A percentile compares a stretch with the other conserved stretches of the same genome.
These are phyloP conservation scores for Poecilia velifera DNA, from an alignment of 2,797 vertebrate genomes.

Conservation along the genomic window DNA sequence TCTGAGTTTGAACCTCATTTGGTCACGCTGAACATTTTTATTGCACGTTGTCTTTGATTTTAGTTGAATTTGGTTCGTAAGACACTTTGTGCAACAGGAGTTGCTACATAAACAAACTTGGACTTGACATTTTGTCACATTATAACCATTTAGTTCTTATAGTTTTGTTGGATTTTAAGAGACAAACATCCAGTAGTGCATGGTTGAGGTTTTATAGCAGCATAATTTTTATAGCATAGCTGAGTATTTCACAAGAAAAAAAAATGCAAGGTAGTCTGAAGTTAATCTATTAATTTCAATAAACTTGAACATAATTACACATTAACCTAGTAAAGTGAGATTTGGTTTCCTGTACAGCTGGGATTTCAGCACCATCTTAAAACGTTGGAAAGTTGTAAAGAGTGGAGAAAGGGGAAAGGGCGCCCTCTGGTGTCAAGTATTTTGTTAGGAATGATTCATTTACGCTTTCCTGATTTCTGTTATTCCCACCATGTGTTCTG, in stretches of 20 bases:
- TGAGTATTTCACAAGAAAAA: background rate
- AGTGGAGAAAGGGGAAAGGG: background rate
- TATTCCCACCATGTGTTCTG: background rate
- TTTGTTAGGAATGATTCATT: background rate
- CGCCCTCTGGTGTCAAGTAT: background rate
- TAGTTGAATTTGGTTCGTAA: too few species aligned
- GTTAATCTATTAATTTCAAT: background rate
- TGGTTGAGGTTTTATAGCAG: too few species aligned
- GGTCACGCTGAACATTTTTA: too few species aligned
- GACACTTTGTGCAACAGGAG: too few species aligned
- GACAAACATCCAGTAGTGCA: too few species aligned
- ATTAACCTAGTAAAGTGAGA: background rate
- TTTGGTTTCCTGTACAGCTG: background rate
- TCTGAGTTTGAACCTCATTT: too few species aligned
- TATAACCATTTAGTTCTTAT: too few species aligned
- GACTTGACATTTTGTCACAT: too few species aligned
- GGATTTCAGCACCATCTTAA: background rate
- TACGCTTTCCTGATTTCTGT: background rate
- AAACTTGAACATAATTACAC: background rate
- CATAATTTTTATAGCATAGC: too few species aligned
- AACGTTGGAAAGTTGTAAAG: background rate
- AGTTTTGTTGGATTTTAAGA: too few species aligned
- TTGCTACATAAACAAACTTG: too few species aligned
- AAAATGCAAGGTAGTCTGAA: background rate
- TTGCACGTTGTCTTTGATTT: too few species aligned